Conservation (phyloP, 2,888 invertebrate genomes). For the Amblyjoppa proteus region DNA sequence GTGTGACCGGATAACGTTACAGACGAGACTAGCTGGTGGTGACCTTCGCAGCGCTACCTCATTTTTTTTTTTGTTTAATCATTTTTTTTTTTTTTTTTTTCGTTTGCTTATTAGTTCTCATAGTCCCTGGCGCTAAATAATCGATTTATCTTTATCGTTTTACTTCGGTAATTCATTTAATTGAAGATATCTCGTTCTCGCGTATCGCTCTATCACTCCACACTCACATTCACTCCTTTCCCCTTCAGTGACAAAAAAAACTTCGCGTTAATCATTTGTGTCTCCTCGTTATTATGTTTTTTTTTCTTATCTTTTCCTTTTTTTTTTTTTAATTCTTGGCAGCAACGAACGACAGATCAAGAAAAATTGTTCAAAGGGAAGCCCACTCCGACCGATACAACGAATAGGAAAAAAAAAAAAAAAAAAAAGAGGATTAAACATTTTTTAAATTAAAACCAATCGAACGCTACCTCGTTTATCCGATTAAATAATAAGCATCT, state of each 20-base stretch:
- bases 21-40: conserved; percentile 83
- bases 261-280: conserved; percentile 42
- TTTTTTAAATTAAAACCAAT: conserved; percentile 55
- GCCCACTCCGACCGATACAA: conserved; percentile 78
- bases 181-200: conserved; percentile 63
- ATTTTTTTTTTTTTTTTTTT: conserved; percentile 49
- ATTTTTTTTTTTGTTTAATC: conserved; percentile 69
- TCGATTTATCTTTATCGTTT: conserved; percentile 74
- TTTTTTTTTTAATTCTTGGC: conserved; percentile 76
- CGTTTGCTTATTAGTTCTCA: conserved; percentile 67
- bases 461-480: conserved; percentile 45
- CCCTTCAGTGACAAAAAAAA: conserved; percentile 57
- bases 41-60: conserved; percentile 82
- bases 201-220: conserved; percentile 49
- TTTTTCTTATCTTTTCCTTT: not conserved
- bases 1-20: conserved; percentile 84
- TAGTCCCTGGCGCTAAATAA: conserved; percentile 80
- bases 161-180: conserved; percentile 70
- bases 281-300: not conserved
- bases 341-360: conserved; percentile 80
- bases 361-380: conserved; percentile 77
- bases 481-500: conserved; percentile 71
- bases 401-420: conserved; percentile 69
- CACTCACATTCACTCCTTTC: conserved; percentile 47
- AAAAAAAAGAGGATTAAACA: conserved; percentile 51